A percentile compares a stretch with the other conserved stretches of the same genome.
Conservation (phyloP, 1,140 invertebrate species). For the Mya arenaria region DNA sequence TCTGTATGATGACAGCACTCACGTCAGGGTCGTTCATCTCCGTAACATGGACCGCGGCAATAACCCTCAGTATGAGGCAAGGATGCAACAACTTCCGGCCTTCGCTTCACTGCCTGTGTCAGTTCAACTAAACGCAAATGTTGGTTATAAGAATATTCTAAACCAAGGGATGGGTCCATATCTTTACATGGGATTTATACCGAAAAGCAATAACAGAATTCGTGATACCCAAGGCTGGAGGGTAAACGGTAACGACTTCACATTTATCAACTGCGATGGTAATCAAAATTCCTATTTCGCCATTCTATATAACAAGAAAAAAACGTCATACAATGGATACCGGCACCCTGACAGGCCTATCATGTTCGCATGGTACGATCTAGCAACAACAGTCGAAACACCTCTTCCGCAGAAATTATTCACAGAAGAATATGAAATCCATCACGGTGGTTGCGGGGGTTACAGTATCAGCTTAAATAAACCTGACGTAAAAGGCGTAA, state of each 20-base stretch:
- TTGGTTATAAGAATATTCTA: not conserved
- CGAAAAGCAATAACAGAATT: not conserved
- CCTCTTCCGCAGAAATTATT: constrained; percentile 1
- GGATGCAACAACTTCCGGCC: not conserved
- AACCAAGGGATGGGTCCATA: not conserved
- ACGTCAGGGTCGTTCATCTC: constrained; percentile 8
- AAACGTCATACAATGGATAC: not conserved
- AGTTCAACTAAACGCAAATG: not conserved
- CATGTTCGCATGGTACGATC: not conserved
- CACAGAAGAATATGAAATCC: constrained; percentile 10
- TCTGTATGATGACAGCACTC: not conserved
- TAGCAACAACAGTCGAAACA: not conserved
- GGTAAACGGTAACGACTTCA: not conserved
- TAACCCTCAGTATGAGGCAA: not conserved
- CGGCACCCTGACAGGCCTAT: not conserved
- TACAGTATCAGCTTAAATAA: not conserved
- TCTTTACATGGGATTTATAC: not conserved
- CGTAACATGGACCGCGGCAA: no score
- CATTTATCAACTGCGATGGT: constrained; percentile 13
- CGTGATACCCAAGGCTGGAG: not conserved
- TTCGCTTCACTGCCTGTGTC: not conserved
- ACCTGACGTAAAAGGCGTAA: not conserved
- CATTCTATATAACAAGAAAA: not conserved
- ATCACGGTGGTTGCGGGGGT: constrained; percentile 30
- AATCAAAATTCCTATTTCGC: not conserved